Evolutionary conservation across 2,888 invertebrate genomes (phyloP).

Genomic region (Sepiola atlantica): DNA sequence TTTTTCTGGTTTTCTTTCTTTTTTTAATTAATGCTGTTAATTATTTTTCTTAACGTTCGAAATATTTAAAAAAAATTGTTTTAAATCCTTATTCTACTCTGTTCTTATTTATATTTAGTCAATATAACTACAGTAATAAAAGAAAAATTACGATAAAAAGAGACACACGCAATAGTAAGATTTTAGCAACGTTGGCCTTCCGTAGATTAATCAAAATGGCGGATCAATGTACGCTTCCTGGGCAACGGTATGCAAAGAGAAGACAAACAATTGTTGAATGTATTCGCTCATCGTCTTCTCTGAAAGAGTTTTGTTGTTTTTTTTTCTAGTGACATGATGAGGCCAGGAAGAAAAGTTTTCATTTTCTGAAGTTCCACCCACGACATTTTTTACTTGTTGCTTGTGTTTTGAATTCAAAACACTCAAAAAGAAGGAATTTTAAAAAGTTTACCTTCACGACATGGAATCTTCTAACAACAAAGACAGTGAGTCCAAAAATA

Average conservation of each 20-base stretch:
- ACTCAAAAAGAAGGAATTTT: background rate
- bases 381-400: background rate
- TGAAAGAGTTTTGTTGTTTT: background rate
- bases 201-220: background rate
- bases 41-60: too few species aligned
- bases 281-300: background rate
- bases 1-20: too few species aligned
- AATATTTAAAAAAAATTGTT: too few species aligned
- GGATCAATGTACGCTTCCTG: background rate
- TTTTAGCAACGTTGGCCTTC: background rate
- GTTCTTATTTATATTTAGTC: too few species aligned
- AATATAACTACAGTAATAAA: background rate
- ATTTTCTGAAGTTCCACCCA: background rate
- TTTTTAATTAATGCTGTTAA: too few species aligned
- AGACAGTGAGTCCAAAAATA: background rate
- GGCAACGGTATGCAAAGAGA: background rate
- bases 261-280: background rate
- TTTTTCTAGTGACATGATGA: background rate
- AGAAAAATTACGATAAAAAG: background rate
- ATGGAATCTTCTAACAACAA: background rate
- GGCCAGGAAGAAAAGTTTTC: background rate
- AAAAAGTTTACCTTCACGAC: background rate
- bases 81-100: too few species aligned
- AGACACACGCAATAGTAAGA: background rate
- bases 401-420: background rate